Conservation (phyloP, 2,888 invertebrate species). For the Ectemnius continuus region DNA sequence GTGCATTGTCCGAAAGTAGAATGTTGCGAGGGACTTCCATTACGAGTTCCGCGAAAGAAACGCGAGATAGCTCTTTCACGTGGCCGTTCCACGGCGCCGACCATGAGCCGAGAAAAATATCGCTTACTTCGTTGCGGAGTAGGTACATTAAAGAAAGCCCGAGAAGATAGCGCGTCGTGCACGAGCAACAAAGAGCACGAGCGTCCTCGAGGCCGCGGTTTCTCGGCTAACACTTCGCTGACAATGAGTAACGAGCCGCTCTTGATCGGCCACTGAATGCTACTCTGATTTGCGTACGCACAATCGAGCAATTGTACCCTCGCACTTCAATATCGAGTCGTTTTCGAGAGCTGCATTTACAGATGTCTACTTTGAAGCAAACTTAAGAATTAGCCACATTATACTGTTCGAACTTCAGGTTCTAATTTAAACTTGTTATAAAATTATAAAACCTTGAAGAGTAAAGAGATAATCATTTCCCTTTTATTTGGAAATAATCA, state of each 20-base stretch:
- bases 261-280: conserved; percentile 3
- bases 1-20: too few species aligned
- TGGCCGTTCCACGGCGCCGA: not conserved
- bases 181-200: conserved; percentile 6
- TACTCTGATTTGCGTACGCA: conserved; percentile 3
- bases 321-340: not conserved
- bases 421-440: too few species aligned
- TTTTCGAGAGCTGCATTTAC: not conserved
- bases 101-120: not conserved
- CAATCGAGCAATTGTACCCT: not conserved
- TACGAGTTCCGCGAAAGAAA: conserved; percentile 1
- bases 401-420: too few species aligned
- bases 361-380: too few species aligned
- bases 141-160: not conserved
- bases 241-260: conserved; percentile 5
- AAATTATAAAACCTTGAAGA: too few species aligned
- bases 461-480: too few species aligned
- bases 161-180: not conserved
- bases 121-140: not conserved
- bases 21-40: too few species aligned
- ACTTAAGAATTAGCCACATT: too few species aligned
- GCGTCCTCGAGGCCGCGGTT: not conserved
- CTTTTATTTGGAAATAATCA: too few species aligned
- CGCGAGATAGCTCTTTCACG: not conserved
- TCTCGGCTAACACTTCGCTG: not conserved